Percentiles rank a stretch among this genome's conserved stretches.
phyloP scores from a whole-genome alignment of 1,140 invertebrate species.

The Pogonognathellus flavescens region DNA sequence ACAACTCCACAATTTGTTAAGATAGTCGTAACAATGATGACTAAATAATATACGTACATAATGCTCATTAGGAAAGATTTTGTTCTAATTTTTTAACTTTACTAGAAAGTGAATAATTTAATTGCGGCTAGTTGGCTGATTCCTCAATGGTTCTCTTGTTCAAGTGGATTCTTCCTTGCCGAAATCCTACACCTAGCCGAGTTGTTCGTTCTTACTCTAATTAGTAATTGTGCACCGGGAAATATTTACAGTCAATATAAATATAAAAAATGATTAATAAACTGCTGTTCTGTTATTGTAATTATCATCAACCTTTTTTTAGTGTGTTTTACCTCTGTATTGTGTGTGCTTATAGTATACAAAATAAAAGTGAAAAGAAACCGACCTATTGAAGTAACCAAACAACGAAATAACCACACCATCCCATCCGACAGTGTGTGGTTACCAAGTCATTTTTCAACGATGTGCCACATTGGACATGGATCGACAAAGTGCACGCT shows the following conservation, averaged over 20 bases:
- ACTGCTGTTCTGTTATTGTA: not conserved
- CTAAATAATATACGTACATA: constrained; percentile 12
- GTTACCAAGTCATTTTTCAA: constrained; percentile 12
- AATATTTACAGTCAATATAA: constrained; percentile 14
- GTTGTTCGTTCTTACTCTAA: not conserved
- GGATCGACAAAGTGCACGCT: too few species aligned
- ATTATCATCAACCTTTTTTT: not conserved
- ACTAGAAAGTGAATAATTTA: not conserved
- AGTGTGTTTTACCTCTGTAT: too few species aligned
- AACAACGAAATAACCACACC: not conserved
- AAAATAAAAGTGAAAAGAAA: not conserved
- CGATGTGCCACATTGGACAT: too few species aligned
- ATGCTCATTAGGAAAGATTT: constrained; percentile 12
- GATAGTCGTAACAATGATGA: constrained; percentile 16
- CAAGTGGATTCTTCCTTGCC: too few species aligned
- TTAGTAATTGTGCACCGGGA: not conserved
- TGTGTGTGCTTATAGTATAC: too few species aligned
- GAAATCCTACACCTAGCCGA: not conserved
- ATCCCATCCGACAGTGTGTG: not conserved
- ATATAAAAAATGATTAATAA: not conserved
- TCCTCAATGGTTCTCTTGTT: too few species aligned
- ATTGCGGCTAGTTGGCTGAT: not conserved
- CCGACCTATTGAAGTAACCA: not conserved
- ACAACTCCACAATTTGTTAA: not conserved
- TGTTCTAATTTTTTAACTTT: not conserved